phyloP scores from a whole-genome alignment of 2,797 vertebrate species.

The Xyrichtys novacula region DNA sequence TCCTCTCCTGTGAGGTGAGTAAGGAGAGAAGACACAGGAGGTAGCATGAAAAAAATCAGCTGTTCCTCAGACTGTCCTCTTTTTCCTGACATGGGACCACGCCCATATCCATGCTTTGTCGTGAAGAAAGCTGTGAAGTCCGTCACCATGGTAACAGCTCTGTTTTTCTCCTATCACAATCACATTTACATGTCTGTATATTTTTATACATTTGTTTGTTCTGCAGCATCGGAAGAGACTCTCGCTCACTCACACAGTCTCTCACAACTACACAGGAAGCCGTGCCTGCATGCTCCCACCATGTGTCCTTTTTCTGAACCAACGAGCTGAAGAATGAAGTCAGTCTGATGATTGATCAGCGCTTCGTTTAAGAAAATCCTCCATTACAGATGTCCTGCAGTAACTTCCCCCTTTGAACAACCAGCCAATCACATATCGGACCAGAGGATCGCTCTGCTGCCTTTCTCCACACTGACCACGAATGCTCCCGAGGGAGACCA shows the following conservation, averaged over 20 bases:
- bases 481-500: slow-evolving; percentile 93
- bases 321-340: not conserved
- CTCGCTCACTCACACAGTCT: not conserved
- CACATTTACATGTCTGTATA: not conserved
- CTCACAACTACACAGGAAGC: not conserved
- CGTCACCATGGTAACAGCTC: not conserved
- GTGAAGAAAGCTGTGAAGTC: too few relatives aligned
- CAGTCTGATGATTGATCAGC: not conserved
- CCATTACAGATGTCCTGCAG: not conserved
- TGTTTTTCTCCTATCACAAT: not conserved
- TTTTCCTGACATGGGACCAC: too few relatives aligned
- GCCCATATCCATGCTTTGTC: too few relatives aligned
- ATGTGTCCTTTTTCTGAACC: not conserved
- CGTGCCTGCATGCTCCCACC: not conserved
- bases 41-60: not conserved
- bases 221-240: not conserved
- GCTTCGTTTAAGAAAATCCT: not conserved
- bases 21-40: not conserved
- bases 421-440: slow-evolving; percentile 88
- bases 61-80: not conserved
- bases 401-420: not conserved
- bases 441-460: slow-evolving; percentile 94
- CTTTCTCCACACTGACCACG: slow-evolving; percentile 95
- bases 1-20: not conserved
- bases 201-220: not conserved